phyloP scores from a whole-genome alignment of 2,888 invertebrate genomes.

The Protophormia terraenovae region DNA sequence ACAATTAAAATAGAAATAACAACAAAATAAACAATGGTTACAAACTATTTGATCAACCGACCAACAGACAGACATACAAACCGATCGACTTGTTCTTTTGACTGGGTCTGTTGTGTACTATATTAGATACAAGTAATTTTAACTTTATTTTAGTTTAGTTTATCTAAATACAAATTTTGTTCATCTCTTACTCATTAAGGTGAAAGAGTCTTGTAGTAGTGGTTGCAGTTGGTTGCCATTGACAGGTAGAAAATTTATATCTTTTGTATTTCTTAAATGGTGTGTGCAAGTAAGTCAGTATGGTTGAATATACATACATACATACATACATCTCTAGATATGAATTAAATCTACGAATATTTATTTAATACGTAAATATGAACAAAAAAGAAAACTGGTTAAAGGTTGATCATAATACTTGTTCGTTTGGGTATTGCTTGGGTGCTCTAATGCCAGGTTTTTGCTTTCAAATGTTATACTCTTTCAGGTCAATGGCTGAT shows the following conservation, averaged over 20 bases:
- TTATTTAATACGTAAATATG: not conserved
- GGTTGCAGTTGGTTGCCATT: conserved; percentile 70
- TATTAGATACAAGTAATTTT: conserved; percentile 31
- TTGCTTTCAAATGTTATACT: not conserved
- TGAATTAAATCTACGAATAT: conserved; percentile 10
- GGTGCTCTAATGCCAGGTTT: too few relatives aligned
- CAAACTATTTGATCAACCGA: conserved; percentile 63
- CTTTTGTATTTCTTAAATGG: conserved; percentile 64
- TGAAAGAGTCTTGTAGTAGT: conserved; percentile 51
- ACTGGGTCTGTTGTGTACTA: conserved; percentile 4
- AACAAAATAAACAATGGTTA: conserved; percentile 23
- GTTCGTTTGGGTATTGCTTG: not conserved
- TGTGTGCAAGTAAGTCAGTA: conserved; percentile 34
- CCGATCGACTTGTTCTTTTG: conserved; percentile 10
- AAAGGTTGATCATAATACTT: conserved; percentile 27
- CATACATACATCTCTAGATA: conserved; percentile 2
- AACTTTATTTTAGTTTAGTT: conserved; percentile 16
- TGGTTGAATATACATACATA: conserved; percentile 13
- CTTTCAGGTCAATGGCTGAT: conserved; percentile 67
- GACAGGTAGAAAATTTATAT: conserved; percentile 78
- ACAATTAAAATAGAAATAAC: conserved; percentile 24
- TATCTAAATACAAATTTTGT: conserved; percentile 41
- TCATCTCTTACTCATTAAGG: conserved; percentile 59
- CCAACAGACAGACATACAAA: not conserved
- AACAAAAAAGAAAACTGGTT: conserved; percentile 61